Evolutionary conservation across 2,113 vertebrate species (phyloP), one percentile per base, ranked within the genome.

Genomic region (Merops nubicus): DNA sequence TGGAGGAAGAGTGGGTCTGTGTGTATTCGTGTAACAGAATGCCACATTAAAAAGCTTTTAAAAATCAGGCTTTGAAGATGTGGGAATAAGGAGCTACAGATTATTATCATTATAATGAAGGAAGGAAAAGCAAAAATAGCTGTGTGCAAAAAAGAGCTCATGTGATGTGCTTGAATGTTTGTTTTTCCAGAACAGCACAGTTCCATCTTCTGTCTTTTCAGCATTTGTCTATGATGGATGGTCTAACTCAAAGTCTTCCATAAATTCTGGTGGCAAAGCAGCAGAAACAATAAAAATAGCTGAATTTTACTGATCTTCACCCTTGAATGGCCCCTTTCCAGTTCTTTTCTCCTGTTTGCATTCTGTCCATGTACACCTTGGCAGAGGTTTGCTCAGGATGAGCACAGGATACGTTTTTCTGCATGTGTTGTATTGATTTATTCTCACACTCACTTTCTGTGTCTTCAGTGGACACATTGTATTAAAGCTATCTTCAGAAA

Each of bases 241-340:
- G 15, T 29, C 12, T 72, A 79, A 68, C 76, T 86, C 42, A 21
- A 43, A 91, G 13, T 56, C 34, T 43, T 88, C 34, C 75, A 75
- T 92, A 91, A 94, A 86, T 93, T 86, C 2, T 16, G 43, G 51
- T 69, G 75, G 34, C 25, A 91, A 75, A 88, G 40, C 23, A 84
- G 33, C 51, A 70, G 47, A 34, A n/a, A 76, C 47, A 86, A 51
- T 47, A 91, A 70, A 93, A 86, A 56, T 9, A 60, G 51, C 43
- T 88, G 75, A 84, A 81, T 80, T 88, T 96, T 80, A 59, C 40
- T 80, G 67, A 38, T 76, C 31, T 85, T 93, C 83, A 83, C 20
- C 70, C 36, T 69, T 48, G 67, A 88, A 54, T 40, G 42, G 48
- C 38, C 91, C 23, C 40, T 91, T 31, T 70, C 25, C 36, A 60